Conservation (phyloP, 2,113 vertebrate species). For the Sterrhoptilus dennistouni region DNA sequence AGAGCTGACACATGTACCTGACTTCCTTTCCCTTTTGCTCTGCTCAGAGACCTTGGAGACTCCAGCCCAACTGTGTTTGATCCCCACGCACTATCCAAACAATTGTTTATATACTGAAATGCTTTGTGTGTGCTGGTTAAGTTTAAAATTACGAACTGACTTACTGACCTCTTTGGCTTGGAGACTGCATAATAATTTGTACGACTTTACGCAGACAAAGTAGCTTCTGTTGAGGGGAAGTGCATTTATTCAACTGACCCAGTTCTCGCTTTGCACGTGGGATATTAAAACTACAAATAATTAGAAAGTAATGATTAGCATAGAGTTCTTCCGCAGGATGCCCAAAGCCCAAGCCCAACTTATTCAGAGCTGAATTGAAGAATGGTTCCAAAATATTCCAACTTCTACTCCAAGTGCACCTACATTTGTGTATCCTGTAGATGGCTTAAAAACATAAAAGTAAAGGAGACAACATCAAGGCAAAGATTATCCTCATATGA, state of each 20-base stretch:
- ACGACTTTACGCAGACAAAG: slow-evolving; percentile 87
- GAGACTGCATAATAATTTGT: slow-evolving; percentile 86
- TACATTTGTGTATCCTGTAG: not conserved
- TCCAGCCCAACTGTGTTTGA: not conserved
- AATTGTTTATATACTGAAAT: not conserved
- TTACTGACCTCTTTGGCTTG: slow-evolving; percentile 84
- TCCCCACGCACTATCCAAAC: not conserved
- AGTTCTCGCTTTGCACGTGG: slow-evolving; percentile 91
- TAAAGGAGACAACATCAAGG: not conserved
- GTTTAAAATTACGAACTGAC: not conserved
- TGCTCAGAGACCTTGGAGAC: not conserved
- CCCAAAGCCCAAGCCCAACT: not conserved
- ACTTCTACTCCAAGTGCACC: not conserved
- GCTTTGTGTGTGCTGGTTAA: not conserved
- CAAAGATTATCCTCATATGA: not conserved
- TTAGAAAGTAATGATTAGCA: not conserved
- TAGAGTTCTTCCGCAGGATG: not conserved
- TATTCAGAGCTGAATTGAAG: not conserved
- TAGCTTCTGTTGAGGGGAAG: slow-evolving; percentile 92
- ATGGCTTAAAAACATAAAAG: not conserved
- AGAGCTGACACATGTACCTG: not conserved
- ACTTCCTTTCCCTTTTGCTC: not conserved
- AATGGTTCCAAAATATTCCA: not conserved
- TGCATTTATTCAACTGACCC: slow-evolving; percentile 88
- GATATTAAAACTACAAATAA: slow-evolving; percentile 85